Percentiles rank a stretch among this genome's conserved stretches.
Evolutionary conservation across 2,888 invertebrate species (phyloP).

Genomic region (Leptopilina myrica): DNA sequence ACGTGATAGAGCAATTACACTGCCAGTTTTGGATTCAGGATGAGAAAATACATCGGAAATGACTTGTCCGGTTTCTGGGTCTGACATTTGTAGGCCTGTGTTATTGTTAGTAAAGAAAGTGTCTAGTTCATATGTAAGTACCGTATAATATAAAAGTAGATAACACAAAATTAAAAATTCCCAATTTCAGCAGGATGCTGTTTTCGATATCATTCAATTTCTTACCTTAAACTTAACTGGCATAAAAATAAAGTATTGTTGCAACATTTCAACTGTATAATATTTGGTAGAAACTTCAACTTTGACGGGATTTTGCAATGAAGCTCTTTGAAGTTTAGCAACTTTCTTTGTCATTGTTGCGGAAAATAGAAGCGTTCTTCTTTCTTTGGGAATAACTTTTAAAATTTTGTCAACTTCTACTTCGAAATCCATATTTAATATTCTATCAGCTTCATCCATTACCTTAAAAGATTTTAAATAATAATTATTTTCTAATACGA

Average conservation of each 20-base stretch:
- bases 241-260: slow-evolving; percentile 96
- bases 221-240: slow-evolving; percentile 95
- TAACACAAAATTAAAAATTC: too few species aligned
- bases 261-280: slow-evolving; percentile 97
- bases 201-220: neutral
- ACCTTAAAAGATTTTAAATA: slow-evolving; percentile 79
- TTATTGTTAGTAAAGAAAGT: too few species aligned
- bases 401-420: slow-evolving; percentile 97
- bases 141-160: too few species aligned
- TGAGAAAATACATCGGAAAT: too few species aligned
- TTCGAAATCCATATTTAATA: slow-evolving; percentile 99
- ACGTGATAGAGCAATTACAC: too few species aligned
- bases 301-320: slow-evolving; percentile 94
- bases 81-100: too few species aligned
- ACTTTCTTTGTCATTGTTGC: slow-evolving; percentile 99
- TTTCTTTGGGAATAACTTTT: slow-evolving; percentile 92
- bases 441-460: slow-evolving; percentile 99
- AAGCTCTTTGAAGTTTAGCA: slow-evolving; percentile 96
- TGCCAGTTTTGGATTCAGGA: too few species aligned
- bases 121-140: too few species aligned
- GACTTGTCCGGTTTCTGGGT: too few species aligned
- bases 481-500: slow-evolving; percentile 13
- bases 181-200: too few species aligned
- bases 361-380: slow-evolving; percentile 95
- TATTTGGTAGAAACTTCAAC: slow-evolving; percentile 98